Percentiles rank a stretch among this genome's conserved stretches.
Conservation (phyloP, 2,888 invertebrate genomes). For the Synergus gifuensis region DNA sequence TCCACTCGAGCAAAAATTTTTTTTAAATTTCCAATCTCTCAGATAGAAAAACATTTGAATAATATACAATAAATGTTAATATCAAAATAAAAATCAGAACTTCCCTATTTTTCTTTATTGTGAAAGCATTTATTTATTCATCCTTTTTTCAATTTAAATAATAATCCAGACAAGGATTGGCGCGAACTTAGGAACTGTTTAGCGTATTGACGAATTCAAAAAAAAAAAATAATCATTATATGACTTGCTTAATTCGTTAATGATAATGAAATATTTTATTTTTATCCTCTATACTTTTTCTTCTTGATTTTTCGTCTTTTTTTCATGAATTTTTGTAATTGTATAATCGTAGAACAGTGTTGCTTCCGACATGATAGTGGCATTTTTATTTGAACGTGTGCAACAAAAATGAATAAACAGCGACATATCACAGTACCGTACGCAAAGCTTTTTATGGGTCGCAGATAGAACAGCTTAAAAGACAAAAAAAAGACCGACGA, state of each 20-base stretch:
- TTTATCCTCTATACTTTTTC: constrained; percentile 11
- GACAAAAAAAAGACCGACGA: constrained; percentile 59
- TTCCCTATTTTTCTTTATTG: constrained; percentile 17
- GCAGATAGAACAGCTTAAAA: constrained; percentile 74
- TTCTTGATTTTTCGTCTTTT: constrained; percentile 43
- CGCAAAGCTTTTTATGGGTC: constrained; percentile 73
- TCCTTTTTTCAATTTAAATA: constrained; percentile 39
- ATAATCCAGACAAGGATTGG: constrained; percentile 35
- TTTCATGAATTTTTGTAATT: constrained; percentile 54
- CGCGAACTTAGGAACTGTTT: constrained; percentile 38
- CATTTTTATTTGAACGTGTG: constrained; percentile 61
- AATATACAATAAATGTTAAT: neutral
- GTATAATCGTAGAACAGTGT: constrained; percentile 48
- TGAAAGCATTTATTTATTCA: constrained; percentile 42
- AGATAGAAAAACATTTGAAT: too few species aligned
- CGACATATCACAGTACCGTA: constrained; percentile 75
- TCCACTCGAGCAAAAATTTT: too few species aligned
- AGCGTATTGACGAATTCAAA: constrained; percentile 21
- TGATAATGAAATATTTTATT: constrained; percentile 23
- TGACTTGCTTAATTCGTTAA: constrained; percentile 19
- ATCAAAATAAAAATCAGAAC: neutral
- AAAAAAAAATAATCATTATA: neutral
- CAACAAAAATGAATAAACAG: constrained; percentile 69
- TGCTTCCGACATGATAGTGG: constrained; percentile 61
- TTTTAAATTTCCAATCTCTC: too few species aligned